Evolutionary conservation across 1,140 invertebrate genomes (phyloP).

Genomic region (Cephus cinctus): DNA sequence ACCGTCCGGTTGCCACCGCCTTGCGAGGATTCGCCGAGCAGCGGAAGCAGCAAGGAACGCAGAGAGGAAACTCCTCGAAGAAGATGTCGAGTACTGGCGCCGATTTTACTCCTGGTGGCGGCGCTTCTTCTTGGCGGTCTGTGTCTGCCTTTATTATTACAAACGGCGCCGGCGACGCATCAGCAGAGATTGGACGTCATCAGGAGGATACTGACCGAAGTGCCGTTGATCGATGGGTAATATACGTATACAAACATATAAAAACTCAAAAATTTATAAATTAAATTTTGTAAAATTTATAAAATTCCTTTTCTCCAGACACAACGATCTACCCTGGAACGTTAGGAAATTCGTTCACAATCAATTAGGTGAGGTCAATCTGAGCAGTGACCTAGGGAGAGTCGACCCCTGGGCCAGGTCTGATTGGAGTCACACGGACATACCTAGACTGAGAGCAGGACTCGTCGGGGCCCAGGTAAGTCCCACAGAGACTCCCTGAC

Average conservation of each 20-base stretch:
- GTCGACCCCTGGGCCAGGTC: slow-evolving; percentile 78
- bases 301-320: slow-evolving; percentile 57
- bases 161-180: slow-evolving; percentile 53
- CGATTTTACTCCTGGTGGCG: slow-evolving; percentile 49
- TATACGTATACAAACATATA: slow-evolving; percentile 8
- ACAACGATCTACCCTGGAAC: slow-evolving; percentile 88
- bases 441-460: slow-evolving; percentile 77
- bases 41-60: slow-evolving; percentile 50
- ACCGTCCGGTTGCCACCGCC: slow-evolving; percentile 50
- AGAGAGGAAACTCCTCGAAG: slow-evolving; percentile 44
- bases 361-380: slow-evolving; percentile 75
- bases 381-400: slow-evolving; percentile 71
- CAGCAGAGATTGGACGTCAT: slow-evolving; percentile 58
- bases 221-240: slow-evolving; percentile 66
- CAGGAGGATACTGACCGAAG: slow-evolving; percentile 60
- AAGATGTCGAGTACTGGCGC: slow-evolving; percentile 51
- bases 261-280: background rate
- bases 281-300: background rate
- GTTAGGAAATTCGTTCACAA: slow-evolving; percentile 80
- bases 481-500: too few species aligned
- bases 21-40: slow-evolving; percentile 50
- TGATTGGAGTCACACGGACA: slow-evolving; percentile 86
- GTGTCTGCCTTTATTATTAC: slow-evolving; percentile 53
- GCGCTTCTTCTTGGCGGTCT: slow-evolving; percentile 54
- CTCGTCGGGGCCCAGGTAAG: slow-evolving; percentile 75